Conservation (phyloP, 2,888 invertebrate genomes). For the Chrysotoxum bicinctum region DNA sequence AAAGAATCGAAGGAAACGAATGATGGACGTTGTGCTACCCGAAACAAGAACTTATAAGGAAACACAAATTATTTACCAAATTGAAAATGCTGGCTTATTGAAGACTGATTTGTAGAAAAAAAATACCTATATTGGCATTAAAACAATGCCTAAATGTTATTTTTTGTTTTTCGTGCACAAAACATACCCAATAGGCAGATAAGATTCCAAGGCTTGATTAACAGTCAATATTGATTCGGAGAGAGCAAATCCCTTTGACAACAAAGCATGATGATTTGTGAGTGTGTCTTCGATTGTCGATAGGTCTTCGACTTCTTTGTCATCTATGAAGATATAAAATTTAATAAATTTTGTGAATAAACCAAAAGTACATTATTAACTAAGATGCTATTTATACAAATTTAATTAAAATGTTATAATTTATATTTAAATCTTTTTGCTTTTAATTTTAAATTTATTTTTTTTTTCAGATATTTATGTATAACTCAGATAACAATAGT, state of each 20-base stretch:
- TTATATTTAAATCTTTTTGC: not conserved
- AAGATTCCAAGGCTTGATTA: constrained; percentile 94
- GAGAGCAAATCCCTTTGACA: constrained; percentile 94
- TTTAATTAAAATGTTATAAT: constrained; percentile 29
- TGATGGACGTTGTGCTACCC: constrained; percentile 88
- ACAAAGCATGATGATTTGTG: constrained; percentile 84
- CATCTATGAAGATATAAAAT: constrained; percentile 80
- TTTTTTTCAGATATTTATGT: no score
- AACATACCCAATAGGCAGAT: constrained; percentile 90
- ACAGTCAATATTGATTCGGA: constrained; percentile 92
- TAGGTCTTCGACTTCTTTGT: constrained; percentile 88
- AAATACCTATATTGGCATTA: not conserved
- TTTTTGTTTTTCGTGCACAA: constrained; percentile 7
- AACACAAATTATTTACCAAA: constrained; percentile 92
- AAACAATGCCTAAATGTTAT: not conserved
- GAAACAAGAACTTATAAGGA: constrained; percentile 92
- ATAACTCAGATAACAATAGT: no score
- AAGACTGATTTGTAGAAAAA: constrained; percentile 86
- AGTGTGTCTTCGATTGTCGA: constrained; percentile 86
- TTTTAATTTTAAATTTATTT: not conserved
- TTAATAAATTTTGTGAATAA: constrained; percentile 17
- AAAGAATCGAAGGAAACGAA: constrained; percentile 84
- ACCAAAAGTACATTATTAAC: constrained; percentile 57
- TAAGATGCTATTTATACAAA: constrained; percentile 66
- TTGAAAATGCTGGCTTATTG: constrained; percentile 91